Conservation (phyloP, 2,113 vertebrate genomes). For the Neodon shergylaensis region DNA sequence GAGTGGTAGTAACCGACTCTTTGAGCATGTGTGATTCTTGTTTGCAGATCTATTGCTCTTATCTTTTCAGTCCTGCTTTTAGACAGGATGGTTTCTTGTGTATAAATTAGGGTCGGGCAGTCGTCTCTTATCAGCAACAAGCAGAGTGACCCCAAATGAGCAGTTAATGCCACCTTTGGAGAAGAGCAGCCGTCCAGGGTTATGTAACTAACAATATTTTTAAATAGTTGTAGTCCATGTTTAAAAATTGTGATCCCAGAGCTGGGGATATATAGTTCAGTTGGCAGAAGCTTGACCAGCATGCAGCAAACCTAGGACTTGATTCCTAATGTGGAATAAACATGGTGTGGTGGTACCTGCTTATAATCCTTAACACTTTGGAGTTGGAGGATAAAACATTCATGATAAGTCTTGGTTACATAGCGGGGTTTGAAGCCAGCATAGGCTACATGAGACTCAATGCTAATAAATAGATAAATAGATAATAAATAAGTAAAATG, state of each 20-base stretch:
- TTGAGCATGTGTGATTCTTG: neutral
- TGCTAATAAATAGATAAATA: neutral
- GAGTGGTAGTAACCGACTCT: neutral
- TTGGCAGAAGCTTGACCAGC: neutral
- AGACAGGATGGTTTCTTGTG: slow-evolving; percentile 8
- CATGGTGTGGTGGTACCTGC: neutral
- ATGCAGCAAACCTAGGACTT: too few species aligned
- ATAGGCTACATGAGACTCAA: neutral
- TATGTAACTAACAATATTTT: neutral
- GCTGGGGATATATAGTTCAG: neutral
- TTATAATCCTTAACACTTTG: neutral
- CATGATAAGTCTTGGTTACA: neutral
- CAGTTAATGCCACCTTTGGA: neutral
- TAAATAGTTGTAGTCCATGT: neutral
- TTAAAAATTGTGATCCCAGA: neutral
- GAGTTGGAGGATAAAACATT: neutral
- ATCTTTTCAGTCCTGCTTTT: neutral
- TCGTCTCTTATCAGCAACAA: neutral
- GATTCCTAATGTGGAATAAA: neutral
- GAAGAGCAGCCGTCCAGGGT: neutral
- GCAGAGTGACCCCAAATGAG: neutral
- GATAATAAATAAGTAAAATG: too few species aligned
- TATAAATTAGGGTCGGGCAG: neutral
- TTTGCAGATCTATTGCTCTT: neutral
- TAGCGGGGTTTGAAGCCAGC: neutral